Conservation (phyloP, 2,113 vertebrate genomes). For the Murina feae region DNA sequence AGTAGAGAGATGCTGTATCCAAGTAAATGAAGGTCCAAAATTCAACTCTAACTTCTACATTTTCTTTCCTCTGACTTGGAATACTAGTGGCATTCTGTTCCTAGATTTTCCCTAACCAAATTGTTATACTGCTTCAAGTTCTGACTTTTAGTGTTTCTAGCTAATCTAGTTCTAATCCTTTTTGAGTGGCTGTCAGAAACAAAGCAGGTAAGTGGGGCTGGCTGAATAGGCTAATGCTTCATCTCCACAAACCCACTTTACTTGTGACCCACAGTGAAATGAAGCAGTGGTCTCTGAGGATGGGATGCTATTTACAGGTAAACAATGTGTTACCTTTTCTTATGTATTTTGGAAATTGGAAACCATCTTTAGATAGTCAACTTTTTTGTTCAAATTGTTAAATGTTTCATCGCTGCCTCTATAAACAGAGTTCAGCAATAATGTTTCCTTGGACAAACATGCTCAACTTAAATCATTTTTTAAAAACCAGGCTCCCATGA, state of each 20-base stretch:
- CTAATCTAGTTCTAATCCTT: background rate
- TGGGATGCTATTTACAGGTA: slow-evolving; percentile 21
- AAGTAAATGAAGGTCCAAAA: background rate
- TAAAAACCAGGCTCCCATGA: slow-evolving; percentile 48
- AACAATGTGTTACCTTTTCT: background rate
- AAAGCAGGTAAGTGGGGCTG: background rate
- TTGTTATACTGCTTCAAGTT: background rate
- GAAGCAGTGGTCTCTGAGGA: slow-evolving; percentile 20
- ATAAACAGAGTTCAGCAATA: slow-evolving; percentile 52
- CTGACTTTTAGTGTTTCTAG: background rate
- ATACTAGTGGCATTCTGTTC: background rate
- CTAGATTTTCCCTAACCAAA: slow-evolving; percentile 15
- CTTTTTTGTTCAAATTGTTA: slow-evolving; percentile 16
- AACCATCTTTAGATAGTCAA: slow-evolving; percentile 30
- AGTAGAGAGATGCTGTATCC: background rate
- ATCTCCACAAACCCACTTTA: background rate
- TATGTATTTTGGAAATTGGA: slow-evolving; percentile 52
- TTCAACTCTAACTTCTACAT: background rate
- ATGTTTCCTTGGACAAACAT: slow-evolving; percentile 48
- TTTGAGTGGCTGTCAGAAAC: slow-evolving; percentile 18
- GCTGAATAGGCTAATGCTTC: background rate
- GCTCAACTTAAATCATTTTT: slow-evolving; percentile 57
- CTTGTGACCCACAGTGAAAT: background rate
- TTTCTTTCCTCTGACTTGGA: background rate
- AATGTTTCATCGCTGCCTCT: slow-evolving; percentile 34